These are phyloP conservation scores for Barbus barbus DNA, from an alignment of 2,113 vertebrate genomes.

Conservation along the genomic window DNA sequence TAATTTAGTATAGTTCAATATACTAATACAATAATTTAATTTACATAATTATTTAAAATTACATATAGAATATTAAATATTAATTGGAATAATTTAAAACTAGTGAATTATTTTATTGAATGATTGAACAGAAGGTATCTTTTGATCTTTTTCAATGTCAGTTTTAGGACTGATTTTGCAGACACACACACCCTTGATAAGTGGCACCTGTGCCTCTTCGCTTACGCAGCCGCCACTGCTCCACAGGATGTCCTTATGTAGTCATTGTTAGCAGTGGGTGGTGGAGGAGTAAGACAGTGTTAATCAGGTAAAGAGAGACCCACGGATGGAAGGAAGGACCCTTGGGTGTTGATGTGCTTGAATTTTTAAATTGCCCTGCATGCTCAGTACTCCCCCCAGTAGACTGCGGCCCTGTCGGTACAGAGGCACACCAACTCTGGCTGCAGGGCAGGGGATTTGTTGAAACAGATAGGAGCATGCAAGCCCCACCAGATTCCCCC, in stretches of 20 bases:
- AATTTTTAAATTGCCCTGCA: conserved; percentile 51
- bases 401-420: conserved; percentile 52
- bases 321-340: neutral
- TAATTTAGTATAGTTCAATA: too few species aligned
- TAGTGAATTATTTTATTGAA: too few species aligned
- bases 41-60: too few species aligned
- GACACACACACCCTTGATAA: neutral
- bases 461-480: conserved; percentile 58
- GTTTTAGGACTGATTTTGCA: neutral
- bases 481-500: conserved; percentile 58
- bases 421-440: conserved; percentile 46
- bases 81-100: too few species aligned
- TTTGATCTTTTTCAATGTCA: neutral
- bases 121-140: too few species aligned
- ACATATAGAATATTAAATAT: too few species aligned
- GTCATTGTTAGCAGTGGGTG: neutral
- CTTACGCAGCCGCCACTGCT: neutral
- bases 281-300: neutral
- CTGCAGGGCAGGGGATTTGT: conserved; percentile 65
- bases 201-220: neutral
- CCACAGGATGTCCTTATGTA: neutral
- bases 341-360: conserved; percentile 22
- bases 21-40: too few species aligned
- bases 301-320: conserved; percentile 15
- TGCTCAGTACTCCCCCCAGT: conserved; percentile 35